phyloP scores from a whole-genome alignment of 2,888 invertebrate genomes.

The Parasteatoda lunata region DNA sequence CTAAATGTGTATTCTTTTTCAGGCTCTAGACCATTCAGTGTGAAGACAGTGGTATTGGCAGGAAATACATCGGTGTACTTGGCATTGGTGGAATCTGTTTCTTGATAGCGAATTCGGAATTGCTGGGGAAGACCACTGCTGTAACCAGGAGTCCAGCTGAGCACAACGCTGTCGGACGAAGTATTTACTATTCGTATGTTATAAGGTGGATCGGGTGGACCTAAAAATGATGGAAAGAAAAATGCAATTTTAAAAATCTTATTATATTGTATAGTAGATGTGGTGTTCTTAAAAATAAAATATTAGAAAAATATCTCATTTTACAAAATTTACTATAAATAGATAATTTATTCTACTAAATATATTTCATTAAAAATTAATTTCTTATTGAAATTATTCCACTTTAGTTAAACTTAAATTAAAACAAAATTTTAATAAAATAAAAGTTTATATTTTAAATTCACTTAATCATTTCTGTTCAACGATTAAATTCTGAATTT shows the following conservation, averaged over 20 bases:
- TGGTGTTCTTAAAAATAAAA: not conserved
- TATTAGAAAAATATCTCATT: no score
- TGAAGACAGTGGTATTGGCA: constrained; percentile 79
- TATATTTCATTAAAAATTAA: no score
- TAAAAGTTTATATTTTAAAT: no score
- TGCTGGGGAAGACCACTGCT: constrained; percentile 91
- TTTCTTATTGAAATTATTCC: no score
- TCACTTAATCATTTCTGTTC: no score
- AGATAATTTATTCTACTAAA: no score
- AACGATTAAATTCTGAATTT: no score
- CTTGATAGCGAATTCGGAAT: constrained; percentile 84
- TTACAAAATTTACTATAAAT: no score
- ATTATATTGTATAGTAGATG: no score
- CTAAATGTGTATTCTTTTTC: constrained; percentile 92
- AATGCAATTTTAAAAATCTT: not conserved
- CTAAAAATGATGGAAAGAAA: constrained; percentile 70
- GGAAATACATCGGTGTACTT: constrained; percentile 85
- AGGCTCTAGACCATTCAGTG: constrained; percentile 84
- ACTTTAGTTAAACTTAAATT: no score
- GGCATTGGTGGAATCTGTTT: constrained; percentile 70
- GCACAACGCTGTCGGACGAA: constrained; percentile 87
- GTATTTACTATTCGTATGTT: constrained; percentile 82
- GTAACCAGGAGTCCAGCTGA: constrained; percentile 95
- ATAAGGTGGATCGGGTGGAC: constrained; percentile 75
- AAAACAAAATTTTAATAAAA: no score